These are phyloP conservation scores for Brachynemurus nebulosus DNA, from an alignment of 2,888 invertebrate genomes.

Conservation along the genomic window DNA sequence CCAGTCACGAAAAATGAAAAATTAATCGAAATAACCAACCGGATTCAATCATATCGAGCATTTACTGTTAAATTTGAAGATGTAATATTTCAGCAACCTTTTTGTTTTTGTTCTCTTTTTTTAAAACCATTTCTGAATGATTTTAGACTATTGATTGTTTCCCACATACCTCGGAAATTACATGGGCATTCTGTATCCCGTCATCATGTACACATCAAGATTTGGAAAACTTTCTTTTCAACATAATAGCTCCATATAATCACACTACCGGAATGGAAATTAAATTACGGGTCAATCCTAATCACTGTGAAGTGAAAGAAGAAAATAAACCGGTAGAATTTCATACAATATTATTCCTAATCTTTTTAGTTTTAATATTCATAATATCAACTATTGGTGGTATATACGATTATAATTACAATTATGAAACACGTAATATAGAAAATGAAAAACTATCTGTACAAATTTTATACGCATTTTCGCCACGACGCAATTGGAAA, in stretches of 20 bases:
- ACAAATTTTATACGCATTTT: slow-evolving; percentile 1
- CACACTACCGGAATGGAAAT: slow-evolving; percentile 10
- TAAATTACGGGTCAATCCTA: neutral
- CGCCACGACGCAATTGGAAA: neutral
- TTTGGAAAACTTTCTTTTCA: slow-evolving; percentile 28
- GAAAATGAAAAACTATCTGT: neutral
- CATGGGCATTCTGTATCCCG: slow-evolving; percentile 49
- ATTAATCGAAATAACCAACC: slow-evolving; percentile 6
- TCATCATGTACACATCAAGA: slow-evolving; percentile 38
- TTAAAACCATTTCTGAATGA: neutral
- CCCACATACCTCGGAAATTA: slow-evolving; percentile 24
- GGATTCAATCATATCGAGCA: slow-evolving; percentile 8
- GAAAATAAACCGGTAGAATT: too few relatives aligned
- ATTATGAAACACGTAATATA: neutral
- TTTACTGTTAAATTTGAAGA: slow-evolving; percentile 8
- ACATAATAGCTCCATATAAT: slow-evolving; percentile 16
- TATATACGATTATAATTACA: neutral
- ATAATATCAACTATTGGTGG: neutral
- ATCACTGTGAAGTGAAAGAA: neutral
- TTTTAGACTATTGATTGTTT: slow-evolving; percentile 10
- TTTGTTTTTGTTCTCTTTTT: neutral
- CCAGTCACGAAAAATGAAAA: neutral
- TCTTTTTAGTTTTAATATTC: neutral
- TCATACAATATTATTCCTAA: neutral
- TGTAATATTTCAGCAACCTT: too few relatives aligned